Conservation (phyloP, 2,888 invertebrate species). For the Harpalus rubripes region DNA sequence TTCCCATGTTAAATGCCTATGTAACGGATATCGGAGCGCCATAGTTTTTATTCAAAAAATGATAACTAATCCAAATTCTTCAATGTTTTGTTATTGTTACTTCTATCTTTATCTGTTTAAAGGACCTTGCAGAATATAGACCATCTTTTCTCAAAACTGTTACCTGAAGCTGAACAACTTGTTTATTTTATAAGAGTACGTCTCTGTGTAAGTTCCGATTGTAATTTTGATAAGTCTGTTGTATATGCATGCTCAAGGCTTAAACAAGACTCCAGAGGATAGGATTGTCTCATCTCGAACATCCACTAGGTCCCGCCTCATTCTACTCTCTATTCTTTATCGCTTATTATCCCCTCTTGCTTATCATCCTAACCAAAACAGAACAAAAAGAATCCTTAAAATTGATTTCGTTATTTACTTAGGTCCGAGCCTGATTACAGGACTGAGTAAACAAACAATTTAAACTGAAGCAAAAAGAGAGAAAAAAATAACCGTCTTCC, state of each 20-base stretch:
- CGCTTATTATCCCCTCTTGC: slow-evolving; percentile 40
- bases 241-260: slow-evolving; percentile 46
- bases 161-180: not conserved
- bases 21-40: too few relatives aligned
- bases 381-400: slow-evolving; percentile 53
- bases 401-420: slow-evolving; percentile 65
- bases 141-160: too few relatives aligned
- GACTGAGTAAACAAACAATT: slow-evolving; percentile 63
- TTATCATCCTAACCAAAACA: slow-evolving; percentile 43
- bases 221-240: slow-evolving; percentile 54
- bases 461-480: slow-evolving; percentile 58
- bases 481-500: not conserved
- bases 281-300: slow-evolving; percentile 35
- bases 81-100: too few relatives aligned
- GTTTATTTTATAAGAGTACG: slow-evolving; percentile 14
- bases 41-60: too few relatives aligned
- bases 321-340: slow-evolving; percentile 10
- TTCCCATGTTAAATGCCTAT: too few relatives aligned
- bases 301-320: slow-evolving; percentile 22
- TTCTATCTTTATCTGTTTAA: too few relatives aligned
- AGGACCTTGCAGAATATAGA: too few relatives aligned
- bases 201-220: slow-evolving; percentile 35
- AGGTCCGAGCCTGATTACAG: slow-evolving; percentile 59
- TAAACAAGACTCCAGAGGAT: slow-evolving; percentile 8
- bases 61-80: too few relatives aligned